Conservation (phyloP, 2,113 vertebrate species). For the Axis porcinus region DNA sequence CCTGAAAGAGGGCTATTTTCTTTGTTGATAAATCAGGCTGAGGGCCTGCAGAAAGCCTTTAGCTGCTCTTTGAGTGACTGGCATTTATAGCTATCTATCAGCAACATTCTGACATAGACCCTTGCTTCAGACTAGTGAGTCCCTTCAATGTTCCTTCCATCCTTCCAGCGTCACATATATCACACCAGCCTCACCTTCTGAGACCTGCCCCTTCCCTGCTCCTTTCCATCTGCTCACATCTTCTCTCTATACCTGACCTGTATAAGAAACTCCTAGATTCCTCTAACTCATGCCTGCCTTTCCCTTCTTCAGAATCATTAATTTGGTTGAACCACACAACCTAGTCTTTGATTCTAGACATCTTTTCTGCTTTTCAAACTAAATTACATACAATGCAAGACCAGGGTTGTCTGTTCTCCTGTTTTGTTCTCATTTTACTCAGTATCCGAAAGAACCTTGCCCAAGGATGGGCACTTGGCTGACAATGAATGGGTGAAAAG, state of each 20-base stretch:
- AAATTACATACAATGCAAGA: not conserved
- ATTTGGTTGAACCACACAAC: not conserved
- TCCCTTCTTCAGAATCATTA: not conserved
- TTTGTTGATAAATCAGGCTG: not conserved
- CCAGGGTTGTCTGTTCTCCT: not conserved
- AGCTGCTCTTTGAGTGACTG: not conserved
- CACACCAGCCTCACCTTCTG: not conserved
- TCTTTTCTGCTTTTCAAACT: not conserved
- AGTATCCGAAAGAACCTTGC: not conserved
- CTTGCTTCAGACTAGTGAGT: not conserved
- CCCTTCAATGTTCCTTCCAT: not conserved
- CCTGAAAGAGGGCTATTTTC: not conserved
- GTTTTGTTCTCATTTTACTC: not conserved
- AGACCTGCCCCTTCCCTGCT: accelerated
- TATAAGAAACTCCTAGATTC: not conserved
- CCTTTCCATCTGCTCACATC: not conserved
- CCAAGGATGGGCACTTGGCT: not conserved
- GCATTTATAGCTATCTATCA: not conserved
- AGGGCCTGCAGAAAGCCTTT: not conserved
- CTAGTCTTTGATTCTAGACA: not conserved
- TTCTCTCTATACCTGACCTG: not conserved
- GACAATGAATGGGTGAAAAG: not conserved
- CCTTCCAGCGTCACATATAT: not conserved
- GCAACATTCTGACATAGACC: not conserved
- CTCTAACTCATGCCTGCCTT: not conserved